phyloP scores from a whole-genome alignment of 2,113 vertebrate genomes.

The Pithys albifrons region DNA sequence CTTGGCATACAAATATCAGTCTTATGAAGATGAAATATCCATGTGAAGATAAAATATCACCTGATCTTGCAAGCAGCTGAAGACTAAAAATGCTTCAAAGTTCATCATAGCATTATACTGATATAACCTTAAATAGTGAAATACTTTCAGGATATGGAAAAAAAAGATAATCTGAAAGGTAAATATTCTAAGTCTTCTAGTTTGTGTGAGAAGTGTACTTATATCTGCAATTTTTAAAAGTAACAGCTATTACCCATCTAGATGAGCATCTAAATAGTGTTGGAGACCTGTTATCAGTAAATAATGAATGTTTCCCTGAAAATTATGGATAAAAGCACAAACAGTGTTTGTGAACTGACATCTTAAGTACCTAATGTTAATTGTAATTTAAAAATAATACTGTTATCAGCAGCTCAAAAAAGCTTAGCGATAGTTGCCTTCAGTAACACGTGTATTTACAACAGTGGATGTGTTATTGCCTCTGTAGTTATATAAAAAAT shows the following conservation, averaged over 20 bases:
- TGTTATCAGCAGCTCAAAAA: not conserved
- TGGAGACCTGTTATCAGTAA: not conserved
- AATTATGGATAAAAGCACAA: not conserved
- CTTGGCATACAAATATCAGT: not conserved
- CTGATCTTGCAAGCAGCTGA: not conserved
- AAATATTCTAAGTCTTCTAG: not conserved
- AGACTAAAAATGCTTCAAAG: not conserved
- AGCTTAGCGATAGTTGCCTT: not conserved
- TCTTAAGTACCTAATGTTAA: not conserved
- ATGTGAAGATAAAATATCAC: not conserved
- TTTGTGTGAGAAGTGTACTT: not conserved
- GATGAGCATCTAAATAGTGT: not conserved
- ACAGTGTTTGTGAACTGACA: not conserved
- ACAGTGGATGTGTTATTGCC: not conserved
- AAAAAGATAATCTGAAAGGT: not conserved
- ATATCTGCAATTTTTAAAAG: not conserved
- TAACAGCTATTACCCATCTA: not conserved
- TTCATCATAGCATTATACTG: not conserved
- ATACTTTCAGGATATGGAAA: not conserved
- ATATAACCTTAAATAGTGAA: not conserved
- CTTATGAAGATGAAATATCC: not conserved
- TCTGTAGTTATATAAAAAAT: not conserved
- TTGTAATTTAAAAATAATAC: not conserved
- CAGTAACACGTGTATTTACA: not conserved
- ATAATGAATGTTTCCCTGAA: not conserved